These are phyloP conservation scores for Steromphala cineraria DNA, from an alignment of 2,888 invertebrate species.

Conservation along the genomic window DNA sequence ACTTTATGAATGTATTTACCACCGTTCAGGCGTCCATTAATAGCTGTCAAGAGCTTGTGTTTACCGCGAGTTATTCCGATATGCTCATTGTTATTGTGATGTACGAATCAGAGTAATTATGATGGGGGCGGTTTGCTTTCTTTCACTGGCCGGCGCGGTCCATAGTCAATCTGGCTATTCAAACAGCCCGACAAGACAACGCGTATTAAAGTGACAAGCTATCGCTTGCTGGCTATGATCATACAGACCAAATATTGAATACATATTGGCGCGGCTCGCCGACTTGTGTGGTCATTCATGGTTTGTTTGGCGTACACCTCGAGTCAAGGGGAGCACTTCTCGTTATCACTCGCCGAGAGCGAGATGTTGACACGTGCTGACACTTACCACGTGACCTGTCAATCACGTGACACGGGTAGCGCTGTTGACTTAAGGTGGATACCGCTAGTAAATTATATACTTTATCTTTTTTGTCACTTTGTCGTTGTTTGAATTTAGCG, in stretches of 20 bases:
- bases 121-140: background rate
- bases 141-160: background rate
- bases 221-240: background rate
- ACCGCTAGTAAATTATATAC: no score
- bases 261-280: constrained; percentile 12
- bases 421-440: no score
- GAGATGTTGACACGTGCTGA: background rate
- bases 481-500: no score
- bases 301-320: background rate
- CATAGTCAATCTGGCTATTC: background rate
- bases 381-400: constrained; percentile 8
- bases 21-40: background rate
- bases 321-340: background rate
- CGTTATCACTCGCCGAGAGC: background rate
- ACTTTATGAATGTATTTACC: constrained; percentile 5
- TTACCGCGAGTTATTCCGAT: background rate
- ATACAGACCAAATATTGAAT: constrained; percentile 12
- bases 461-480: no score
- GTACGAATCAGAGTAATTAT: background rate
- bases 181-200: background rate
- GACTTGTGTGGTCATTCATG: background rate
- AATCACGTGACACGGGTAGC: constrained; percentile 7
- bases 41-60: background rate
- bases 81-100: background rate
- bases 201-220: background rate